Conservation (phyloP, 2,797 vertebrate genomes). For the Lophius americanus region DNA sequence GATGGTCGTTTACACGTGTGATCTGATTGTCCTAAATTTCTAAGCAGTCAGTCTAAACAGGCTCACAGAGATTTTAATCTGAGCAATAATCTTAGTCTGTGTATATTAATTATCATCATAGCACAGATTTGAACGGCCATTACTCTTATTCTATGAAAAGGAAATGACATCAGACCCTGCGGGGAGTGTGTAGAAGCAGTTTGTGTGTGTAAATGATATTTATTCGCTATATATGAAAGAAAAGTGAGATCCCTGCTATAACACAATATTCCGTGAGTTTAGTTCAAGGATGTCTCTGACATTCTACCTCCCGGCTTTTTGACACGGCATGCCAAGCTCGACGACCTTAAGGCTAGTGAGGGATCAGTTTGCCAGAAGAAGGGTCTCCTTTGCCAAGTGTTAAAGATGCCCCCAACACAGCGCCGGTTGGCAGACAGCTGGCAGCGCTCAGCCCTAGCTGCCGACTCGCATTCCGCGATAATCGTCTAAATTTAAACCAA, state of each 20-base stretch:
- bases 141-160: not conserved
- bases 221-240: conserved; percentile 17
- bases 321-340: conserved; percentile 41
- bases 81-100: not conserved
- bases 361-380: conserved; percentile 69
- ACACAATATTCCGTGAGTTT: conserved; percentile 46
- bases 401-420: conserved; percentile 65
- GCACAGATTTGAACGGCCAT: too few species aligned
- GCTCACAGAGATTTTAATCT: not conserved
- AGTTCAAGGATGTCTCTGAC: conserved; percentile 64
- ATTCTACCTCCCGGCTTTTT: conserved; percentile 56
- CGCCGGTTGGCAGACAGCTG: conserved; percentile 43
- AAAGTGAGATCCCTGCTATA: conserved; percentile 50
- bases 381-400: conserved; percentile 63
- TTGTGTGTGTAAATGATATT: conserved; percentile 3
- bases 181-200: conserved; percentile 15
- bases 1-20: too few species aligned
- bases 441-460: conserved; percentile 35
- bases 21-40: too few species aligned
- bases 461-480: conserved; percentile 27
- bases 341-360: conserved; percentile 65
- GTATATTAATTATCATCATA: too few species aligned
- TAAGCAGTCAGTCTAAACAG: too few species aligned
- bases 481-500: conserved; percentile 62
- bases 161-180: conserved; percentile 30